Base-by-base conservation (phyloP, 1,140 invertebrate genomes). In the Anastatus disparis region DNA sequence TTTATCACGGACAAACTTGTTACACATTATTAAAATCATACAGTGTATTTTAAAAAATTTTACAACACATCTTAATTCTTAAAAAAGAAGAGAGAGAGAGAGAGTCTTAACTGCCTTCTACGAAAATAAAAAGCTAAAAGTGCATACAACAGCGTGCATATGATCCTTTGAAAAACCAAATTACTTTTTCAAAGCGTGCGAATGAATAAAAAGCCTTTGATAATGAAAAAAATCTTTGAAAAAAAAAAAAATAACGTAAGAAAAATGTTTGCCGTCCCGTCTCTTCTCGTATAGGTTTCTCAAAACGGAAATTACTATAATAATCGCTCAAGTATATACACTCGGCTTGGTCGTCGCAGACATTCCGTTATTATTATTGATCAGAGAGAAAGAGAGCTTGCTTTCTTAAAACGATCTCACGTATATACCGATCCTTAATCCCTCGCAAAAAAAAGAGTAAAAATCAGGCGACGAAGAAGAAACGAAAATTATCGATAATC, bases 401-500 rank as follows among this genome's bases (percentile, higher is more conserved):
- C 9, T 35, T 2, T 67, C 66, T 73, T 72, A 84, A 84, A 84
- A 27, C 44, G 29, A 50, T 63, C 44, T 48, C 46, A 20, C n/a
- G n/a, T n/a, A n/a, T n/a, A n/a, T n/a, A n/a, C n/a, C n/a, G n/a
- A n/a, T n/a, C n/a, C n/a, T n/a, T n/a, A n/a, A 29, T 44, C 40
- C 15, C 15, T 44, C 40, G n/a, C n/a, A n/a, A 29, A 48, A 48
- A 48, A 48, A 48, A 17, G n/a, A n/a, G n/a, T n/a, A n/a, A n/a
- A n/a, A n/a, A n/a, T n/a, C n/a, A n/a, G n/a, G n/a, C n/a, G n/a
- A n/a, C n/a, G n/a, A n/a, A n/a, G n/a, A n/a, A n/a, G n/a, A n/a
- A 35, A 77, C 80, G 75, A 83, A 85, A n/a, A 85, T 85, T 84
- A 83, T 76, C 77, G 75, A 83, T 85, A 84, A 85, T 85, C 78